phyloP scores from a whole-genome alignment of 1,140 invertebrate genomes.

The Cydia pomonella region DNA sequence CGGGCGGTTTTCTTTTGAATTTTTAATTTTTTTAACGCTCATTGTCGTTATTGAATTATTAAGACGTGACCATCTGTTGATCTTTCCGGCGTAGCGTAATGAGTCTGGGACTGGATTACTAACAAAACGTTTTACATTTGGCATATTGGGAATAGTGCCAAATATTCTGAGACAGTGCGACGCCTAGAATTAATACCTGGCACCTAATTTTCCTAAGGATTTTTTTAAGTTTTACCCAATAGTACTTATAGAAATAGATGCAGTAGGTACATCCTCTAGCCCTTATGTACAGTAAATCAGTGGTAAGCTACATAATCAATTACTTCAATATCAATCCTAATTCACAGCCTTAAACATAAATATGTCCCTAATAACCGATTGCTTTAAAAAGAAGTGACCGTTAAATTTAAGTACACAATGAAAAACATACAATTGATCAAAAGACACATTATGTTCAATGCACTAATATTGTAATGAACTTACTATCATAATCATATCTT shows the following conservation, averaged over 20 bases:
- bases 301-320: too few relatives aligned
- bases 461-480: not conserved
- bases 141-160: conserved; percentile 18
- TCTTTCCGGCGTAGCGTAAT: not conserved
- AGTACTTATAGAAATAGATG: not conserved
- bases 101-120: conserved; percentile 12
- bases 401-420: not conserved
- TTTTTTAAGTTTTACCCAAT: not conserved
- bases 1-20: too few relatives aligned
- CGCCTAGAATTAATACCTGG: conserved; percentile 8
- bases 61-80: conserved; percentile 15
- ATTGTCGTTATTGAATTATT: not conserved
- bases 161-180: conserved; percentile 6
- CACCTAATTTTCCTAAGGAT: not conserved
- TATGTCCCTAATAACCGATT: not conserved
- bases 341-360: not conserved
- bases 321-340: not conserved
- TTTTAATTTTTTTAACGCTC: not conserved
- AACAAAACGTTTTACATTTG: conserved; percentile 5
- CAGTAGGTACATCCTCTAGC: not conserved
- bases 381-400: too few relatives aligned
- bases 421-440: too few relatives aligned
- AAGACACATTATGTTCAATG: not conserved
- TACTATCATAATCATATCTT: not conserved
- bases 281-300: not conserved